These are phyloP conservation scores for Drosophila leonis DNA, from an alignment of 2,888 invertebrate species.

Conservation along the genomic window DNA sequence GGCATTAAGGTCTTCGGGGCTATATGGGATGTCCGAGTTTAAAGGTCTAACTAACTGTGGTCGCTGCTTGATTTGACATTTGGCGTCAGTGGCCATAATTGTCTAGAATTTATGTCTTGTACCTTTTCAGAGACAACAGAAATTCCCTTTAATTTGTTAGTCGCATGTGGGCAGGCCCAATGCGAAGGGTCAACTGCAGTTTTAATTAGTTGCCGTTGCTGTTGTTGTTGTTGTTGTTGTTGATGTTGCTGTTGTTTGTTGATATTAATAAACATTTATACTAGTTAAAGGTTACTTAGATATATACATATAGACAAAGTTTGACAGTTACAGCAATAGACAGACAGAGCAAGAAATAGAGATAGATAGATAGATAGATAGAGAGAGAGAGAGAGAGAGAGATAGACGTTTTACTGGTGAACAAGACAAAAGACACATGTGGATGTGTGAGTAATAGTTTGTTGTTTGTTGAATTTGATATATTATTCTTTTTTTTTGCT, in stretches of 20 bases:
- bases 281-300: slow-evolving; percentile 63
- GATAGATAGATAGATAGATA: slow-evolving; percentile 21
- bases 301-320: slow-evolving; percentile 35
- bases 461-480: slow-evolving; percentile 54
- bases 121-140: slow-evolving; percentile 57
- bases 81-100: slow-evolving; percentile 81
- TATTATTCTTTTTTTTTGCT: slow-evolving; percentile 50
- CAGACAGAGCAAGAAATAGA: slow-evolving; percentile 21
- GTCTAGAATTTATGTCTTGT: slow-evolving; percentile 81
- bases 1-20: slow-evolving; percentile 58
- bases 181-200: slow-evolving; percentile 52
- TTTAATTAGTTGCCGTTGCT: slow-evolving; percentile 68
- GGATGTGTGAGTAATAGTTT: slow-evolving; percentile 83
- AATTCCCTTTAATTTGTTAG: slow-evolving; percentile 70
- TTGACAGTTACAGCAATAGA: slow-evolving; percentile 27
- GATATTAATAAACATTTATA: slow-evolving; percentile 68
- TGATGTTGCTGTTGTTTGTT: slow-evolving; percentile 51
- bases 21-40: slow-evolving; percentile 48
- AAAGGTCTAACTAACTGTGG: slow-evolving; percentile 80
- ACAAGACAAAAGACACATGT: slow-evolving; percentile 85
- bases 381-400: slow-evolving; percentile 24
- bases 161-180: slow-evolving; percentile 58
- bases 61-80: slow-evolving; percentile 79
- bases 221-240: slow-evolving; percentile 25
- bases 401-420: slow-evolving; percentile 80